These are phyloP conservation scores for Holacanthus passer DNA, from an alignment of 2,113 vertebrate species.

Conservation along the genomic window DNA sequence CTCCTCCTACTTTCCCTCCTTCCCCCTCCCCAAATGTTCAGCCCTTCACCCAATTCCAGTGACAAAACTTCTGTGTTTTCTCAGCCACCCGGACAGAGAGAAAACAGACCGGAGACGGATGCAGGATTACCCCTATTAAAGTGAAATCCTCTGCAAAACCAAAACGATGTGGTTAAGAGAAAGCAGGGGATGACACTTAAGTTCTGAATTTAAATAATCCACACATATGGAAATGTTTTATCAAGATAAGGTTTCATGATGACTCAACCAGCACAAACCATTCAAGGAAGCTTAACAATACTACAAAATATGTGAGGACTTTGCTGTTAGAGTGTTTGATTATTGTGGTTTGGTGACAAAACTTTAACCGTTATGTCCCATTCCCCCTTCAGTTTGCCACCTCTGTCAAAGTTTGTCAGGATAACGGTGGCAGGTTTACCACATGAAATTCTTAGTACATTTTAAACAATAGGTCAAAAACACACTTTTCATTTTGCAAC, in stretches of 20 bases:
- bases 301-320: not conserved
- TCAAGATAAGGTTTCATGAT: not conserved
- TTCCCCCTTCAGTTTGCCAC: not conserved
- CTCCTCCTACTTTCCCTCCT: constrained; percentile 30
- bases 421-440: not conserved
- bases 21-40: constrained; percentile 3
- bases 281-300: not conserved
- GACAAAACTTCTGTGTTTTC: constrained; percentile 28
- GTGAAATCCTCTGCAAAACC: constrained; percentile 2
- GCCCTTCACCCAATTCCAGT: constrained; percentile 57
- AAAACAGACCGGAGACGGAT: constrained; percentile 15
- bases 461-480: not conserved
- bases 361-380: not conserved
- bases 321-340: not conserved
- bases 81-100: constrained; percentile 30
- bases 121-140: constrained; percentile 12
- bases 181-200: not conserved
- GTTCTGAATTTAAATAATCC: not conserved
- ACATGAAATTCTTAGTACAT: no score
- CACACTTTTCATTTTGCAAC: not conserved
- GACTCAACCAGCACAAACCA: not conserved
- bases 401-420: not conserved
- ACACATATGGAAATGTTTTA: not conserved
- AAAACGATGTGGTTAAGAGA: not conserved
- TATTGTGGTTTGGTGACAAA: constrained; percentile 1